phyloP scores from a whole-genome alignment of 1,140 invertebrate species.

The Cataglyphis hispanica region DNA sequence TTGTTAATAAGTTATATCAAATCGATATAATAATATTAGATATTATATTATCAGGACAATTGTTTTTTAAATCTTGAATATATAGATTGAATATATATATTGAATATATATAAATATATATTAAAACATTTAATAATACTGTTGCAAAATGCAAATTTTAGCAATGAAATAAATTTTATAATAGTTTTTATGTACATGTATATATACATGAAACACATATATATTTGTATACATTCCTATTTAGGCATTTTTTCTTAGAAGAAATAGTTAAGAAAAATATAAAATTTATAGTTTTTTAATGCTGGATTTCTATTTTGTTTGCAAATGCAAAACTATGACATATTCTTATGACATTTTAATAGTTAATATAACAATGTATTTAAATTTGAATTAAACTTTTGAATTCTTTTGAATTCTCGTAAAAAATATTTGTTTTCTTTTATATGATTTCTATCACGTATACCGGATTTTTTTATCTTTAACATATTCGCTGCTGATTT shows the following conservation, averaged over 20 bases:
- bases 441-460: not conserved
- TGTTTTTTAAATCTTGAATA: not conserved
- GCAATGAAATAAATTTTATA: not conserved
- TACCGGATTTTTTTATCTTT: not conserved
- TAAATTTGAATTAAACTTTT: not conserved
- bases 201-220: no score
- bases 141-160: not conserved
- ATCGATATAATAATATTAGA: not conserved
- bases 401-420: no score
- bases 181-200: not conserved
- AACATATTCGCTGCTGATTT: not conserved
- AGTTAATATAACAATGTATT: not conserved
- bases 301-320: not conserved
- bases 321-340: not conserved
- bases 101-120: not conserved
- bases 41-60: not conserved
- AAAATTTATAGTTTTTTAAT: not conserved
- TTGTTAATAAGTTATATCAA: not conserved
- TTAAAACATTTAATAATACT: not conserved
- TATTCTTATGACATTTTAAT: constrained; percentile 12
- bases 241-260: not conserved
- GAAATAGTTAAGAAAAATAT: not conserved
- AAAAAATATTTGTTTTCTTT: not conserved
- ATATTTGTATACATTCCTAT: constrained; percentile 3
- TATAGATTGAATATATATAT: not conserved